Evolutionary conservation across 2,888 invertebrate species (phyloP), one percentile per base, ranked within the genome.

Genomic region (Parapristionchus giblindavisi): DNA sequence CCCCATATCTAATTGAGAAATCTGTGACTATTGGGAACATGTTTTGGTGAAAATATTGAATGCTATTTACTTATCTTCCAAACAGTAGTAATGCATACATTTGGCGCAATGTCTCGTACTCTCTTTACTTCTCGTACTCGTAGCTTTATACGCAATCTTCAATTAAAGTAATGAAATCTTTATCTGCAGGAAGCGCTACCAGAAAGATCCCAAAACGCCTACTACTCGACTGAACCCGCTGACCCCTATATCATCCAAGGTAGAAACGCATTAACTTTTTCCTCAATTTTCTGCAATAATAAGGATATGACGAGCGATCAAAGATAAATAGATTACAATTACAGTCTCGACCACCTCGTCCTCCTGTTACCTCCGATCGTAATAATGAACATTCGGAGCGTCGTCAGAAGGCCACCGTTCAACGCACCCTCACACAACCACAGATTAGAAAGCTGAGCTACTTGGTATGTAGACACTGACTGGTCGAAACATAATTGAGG

Each of bases 391-490:
- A n/a, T n/a, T n/a, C n/a, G n/a, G n/a, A n/a, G n/a, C n/a, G n/a
- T n/a, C n/a, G n/a, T n/a, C n/a, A n/a, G 2, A 29, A 27, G 21
- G 29, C 29, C 4, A 71, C 38, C 21, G 70, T 71, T 21, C 54
- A 56, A 21, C 36, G 70, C n/a, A 71, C 70, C 0, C 56, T 71
- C 8, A 71, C 70, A 0, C 70, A 71, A 40, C 70, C 70, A 32
- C 56, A 71, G 36, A 71, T 71, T 6, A n/a, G 70, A 6, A 71
- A 71, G 38, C 70, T 71, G 29, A 71, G 70, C 51, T 56, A 71
- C n/a, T 40, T 71, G 40, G 70, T 71, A 29, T 38, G 24, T n/a
- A n/a, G n/a, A n/a, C n/a, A n/a, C n/a, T n/a, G n/a, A n/a, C n/a
- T n/a, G n/a, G n/a, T n/a, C n/a, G n/a, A n/a, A n/a, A n/a, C n/a